Conservation (phyloP, 2,888 invertebrate species). For the Diarsia mendica region DNA sequence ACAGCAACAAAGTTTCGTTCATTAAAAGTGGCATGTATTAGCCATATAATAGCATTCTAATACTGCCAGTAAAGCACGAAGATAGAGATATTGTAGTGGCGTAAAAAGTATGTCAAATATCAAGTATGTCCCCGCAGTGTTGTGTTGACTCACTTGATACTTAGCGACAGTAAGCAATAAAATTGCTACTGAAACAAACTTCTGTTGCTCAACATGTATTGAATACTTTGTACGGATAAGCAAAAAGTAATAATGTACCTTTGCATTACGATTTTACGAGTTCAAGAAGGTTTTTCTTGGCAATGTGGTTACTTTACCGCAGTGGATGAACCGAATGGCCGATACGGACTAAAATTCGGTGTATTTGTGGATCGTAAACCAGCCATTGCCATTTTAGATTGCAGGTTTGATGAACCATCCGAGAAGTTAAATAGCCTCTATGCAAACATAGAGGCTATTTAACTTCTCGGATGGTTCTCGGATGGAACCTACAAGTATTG, state of each 20-base stretch:
- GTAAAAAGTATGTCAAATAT: slow-evolving; percentile 55
- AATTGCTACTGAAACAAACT: slow-evolving; percentile 52
- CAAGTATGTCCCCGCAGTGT: slow-evolving; percentile 45
- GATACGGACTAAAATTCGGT: slow-evolving; percentile 1
- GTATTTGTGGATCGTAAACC: slow-evolving; percentile 8
- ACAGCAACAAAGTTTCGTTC: slow-evolving; percentile 31
- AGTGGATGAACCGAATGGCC: background rate
- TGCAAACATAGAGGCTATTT: too few relatives aligned
- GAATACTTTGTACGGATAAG: slow-evolving; percentile 45
- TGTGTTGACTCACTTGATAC: slow-evolving; percentile 56
- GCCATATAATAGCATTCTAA: slow-evolving; percentile 34
- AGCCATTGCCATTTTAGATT: background rate
- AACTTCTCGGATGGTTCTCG: too few relatives aligned
- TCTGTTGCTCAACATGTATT: slow-evolving; percentile 57
- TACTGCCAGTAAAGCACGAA: slow-evolving; percentile 30
- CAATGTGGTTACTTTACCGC: slow-evolving; percentile 19
- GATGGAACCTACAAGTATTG: too few relatives aligned
- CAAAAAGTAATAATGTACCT: slow-evolving; percentile 48
- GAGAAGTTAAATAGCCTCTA: slow-evolving; percentile 7
- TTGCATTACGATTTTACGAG: slow-evolving; percentile 40
- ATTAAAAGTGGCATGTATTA: slow-evolving; percentile 16
- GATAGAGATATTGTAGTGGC: slow-evolving; percentile 48
- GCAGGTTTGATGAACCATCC: slow-evolving; percentile 16
- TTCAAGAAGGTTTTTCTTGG: slow-evolving; percentile 37
- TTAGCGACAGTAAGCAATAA: slow-evolving; percentile 54